Conservation (phyloP, 2,888 invertebrate genomes). For the Cataglyphis livida region DNA sequence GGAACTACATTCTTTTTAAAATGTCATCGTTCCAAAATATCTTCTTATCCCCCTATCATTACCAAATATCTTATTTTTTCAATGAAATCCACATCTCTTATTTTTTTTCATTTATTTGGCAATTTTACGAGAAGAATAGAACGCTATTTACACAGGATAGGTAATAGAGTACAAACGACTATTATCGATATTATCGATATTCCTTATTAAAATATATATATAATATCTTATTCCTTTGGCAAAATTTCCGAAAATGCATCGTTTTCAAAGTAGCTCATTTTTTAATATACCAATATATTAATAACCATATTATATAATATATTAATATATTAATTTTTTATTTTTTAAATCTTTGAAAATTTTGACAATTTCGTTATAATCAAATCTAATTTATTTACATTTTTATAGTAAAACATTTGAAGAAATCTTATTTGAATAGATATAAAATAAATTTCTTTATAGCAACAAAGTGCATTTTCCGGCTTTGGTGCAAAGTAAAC, state of each 20-base stretch:
- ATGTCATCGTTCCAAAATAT: not conserved
- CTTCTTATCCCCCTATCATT: not conserved
- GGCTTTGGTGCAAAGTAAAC: not conserved
- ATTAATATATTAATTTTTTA: too few relatives aligned
- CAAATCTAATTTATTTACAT: not conserved
- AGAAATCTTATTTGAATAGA: not conserved
- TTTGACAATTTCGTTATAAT: not conserved
- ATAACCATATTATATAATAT: too few relatives aligned
- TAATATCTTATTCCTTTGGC: too few relatives aligned
- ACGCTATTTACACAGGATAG: too few relatives aligned
- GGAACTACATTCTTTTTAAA: slow-evolving; percentile 19
- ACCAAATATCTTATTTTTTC: not conserved
- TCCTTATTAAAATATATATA: too few relatives aligned
- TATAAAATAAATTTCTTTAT: not conserved
- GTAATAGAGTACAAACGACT: too few relatives aligned
- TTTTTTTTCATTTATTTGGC: not conserved
- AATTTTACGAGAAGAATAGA: not conserved
- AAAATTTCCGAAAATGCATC: not conserved
- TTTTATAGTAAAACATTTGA: not conserved
- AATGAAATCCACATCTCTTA: not conserved
- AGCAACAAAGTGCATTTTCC: not conserved
- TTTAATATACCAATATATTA: not conserved
- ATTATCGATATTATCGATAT: too few relatives aligned
- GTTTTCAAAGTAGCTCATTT: not conserved
- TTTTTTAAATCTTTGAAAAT: not conserved